A percentile compares a stretch with the other conserved stretches of the same genome.
These are phyloP conservation scores for Falco punctatus DNA, from an alignment of 2,113 vertebrate genomes.

Conservation along the genomic window DNA sequence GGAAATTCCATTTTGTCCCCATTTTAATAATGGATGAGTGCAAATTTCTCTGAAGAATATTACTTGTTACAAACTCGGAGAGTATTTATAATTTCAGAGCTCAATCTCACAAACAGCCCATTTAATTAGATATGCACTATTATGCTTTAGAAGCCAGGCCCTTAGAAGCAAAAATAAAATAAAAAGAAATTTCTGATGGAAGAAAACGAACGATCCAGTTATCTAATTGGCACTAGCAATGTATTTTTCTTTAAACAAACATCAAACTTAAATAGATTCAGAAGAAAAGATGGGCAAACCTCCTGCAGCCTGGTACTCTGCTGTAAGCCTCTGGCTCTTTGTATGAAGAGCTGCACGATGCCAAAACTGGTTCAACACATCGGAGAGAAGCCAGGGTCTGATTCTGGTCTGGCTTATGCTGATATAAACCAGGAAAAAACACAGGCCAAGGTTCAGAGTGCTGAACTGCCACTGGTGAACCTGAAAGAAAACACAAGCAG, in stretches of 20 bases:
- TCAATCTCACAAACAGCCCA: neutral
- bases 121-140: neutral
- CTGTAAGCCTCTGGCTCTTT: neutral
- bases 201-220: neutral
- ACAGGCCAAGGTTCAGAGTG: neutral
- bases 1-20: neutral
- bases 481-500: neutral
- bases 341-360: neutral
- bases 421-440: neutral
- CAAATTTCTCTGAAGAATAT: neutral
- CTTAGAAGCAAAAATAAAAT: neutral
- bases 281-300: neutral
- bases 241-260: neutral
- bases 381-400: rapidly evolving
- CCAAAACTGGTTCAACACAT: neutral
- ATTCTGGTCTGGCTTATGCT: neutral
- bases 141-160: neutral
- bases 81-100: neutral
- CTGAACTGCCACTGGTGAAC: neutral
- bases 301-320: neutral
- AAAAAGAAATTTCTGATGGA: neutral
- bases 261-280: neutral
- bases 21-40: neutral
- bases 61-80: neutral
- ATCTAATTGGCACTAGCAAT: neutral